Conservation (phyloP, 2,113 vertebrate genomes). For the Manacus vitellinus region DNA sequence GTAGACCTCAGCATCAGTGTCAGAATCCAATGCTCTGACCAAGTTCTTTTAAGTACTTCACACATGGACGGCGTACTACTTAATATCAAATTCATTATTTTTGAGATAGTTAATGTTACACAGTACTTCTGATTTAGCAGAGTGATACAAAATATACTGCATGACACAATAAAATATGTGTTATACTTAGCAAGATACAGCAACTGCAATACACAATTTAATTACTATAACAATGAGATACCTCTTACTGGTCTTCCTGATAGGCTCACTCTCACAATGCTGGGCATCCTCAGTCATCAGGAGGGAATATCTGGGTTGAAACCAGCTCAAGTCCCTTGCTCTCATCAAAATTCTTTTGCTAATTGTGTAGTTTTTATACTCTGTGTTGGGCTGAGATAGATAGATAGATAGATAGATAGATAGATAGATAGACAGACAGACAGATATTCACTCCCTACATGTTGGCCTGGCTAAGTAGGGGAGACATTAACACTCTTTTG, state of each 20-base stretch:
- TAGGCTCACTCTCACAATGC: background rate
- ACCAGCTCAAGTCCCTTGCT: background rate
- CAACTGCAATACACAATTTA: background rate
- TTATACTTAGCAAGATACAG: background rate
- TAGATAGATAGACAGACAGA: background rate
- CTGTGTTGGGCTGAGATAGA: accelerated
- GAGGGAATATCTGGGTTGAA: background rate
- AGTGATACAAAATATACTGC: background rate
- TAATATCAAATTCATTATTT: background rate
- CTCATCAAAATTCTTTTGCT: background rate
- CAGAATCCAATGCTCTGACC: background rate
- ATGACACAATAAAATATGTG: background rate
- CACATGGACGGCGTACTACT: accelerated
- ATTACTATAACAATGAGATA: background rate
- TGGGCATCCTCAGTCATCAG: background rate
- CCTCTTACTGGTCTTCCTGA: background rate
- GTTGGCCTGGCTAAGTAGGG: background rate
- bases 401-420: too few relatives aligned
- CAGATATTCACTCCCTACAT: too few relatives aligned
- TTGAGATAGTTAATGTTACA: background rate
- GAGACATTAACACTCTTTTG: background rate
- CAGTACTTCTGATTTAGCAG: background rate
- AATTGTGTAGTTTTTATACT: background rate
- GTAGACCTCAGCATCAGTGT: background rate
- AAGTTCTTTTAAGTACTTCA: background rate